Evolutionary conservation across 2,888 invertebrate species (phyloP), one percentile per base, ranked within the genome.

Genomic region (Nemotelus pantherinus): DNA sequence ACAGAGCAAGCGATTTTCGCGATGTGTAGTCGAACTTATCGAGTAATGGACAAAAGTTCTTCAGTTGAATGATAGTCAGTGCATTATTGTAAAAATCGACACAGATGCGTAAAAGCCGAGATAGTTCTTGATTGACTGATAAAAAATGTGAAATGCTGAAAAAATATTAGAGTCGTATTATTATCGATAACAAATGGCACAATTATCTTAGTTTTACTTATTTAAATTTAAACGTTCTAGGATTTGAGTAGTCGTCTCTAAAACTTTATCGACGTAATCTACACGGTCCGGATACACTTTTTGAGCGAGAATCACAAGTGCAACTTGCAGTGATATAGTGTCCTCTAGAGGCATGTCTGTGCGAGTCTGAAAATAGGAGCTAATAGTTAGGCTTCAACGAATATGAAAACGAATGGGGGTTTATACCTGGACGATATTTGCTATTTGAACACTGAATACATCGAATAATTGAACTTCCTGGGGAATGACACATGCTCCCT

Each of bases 371-470:
- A 68, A 47, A 74, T n/a, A 88, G 44, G 6, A 72, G 9, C 45
- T 6, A 75, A 45, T 74, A 71, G 53, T 77, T 53, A 9, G 39
- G 58, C n/a, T 53, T 39, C 7, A 10, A 65, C 7, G 9, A 9
- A 39, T 63, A 25, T 25, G 25, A 25, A 10, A 6, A 53, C 53
- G 1, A 1, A 44, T 6, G 1, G 4, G 3, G 25, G 41, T 45
- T 7, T 1, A 67, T 84, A 93, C 95, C 91, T 96, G 94, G 79
- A 98, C 97, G 82, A 99, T 97, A 78, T 94, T 94, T 0, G 97
- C 95, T 3, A 99, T 96, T 89, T 99, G 99, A 83, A 97, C 95
- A 2, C 98, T 98, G 88, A 99, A 99, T 55, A 99, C 97, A 85
- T 99, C 98, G 87, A 99, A 99, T 5, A 99, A 89, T 85, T 97